These are phyloP conservation scores for Alexandromys fortis DNA, from an alignment of 2,113 vertebrate species.

Conservation along the genomic window DNA sequence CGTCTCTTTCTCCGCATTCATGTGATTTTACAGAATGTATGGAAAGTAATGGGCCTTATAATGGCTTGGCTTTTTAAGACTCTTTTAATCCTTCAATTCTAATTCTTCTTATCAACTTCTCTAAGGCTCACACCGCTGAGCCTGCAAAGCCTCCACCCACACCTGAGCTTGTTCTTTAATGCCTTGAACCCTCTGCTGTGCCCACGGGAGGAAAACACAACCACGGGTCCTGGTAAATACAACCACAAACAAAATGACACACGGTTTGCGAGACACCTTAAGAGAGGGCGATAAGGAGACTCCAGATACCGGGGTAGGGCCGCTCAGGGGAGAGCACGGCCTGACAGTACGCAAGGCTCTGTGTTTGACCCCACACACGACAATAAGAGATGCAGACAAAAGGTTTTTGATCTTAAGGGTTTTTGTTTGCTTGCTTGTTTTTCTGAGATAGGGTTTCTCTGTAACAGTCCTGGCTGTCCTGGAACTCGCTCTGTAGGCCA, in stretches of 20 bases:
- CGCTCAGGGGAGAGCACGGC: background rate
- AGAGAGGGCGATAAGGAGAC: background rate
- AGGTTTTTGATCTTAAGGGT: no score
- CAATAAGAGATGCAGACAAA: background rate
- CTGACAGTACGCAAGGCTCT: background rate
- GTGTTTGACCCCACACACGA: background rate
- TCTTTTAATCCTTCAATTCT: constrained; percentile 83
- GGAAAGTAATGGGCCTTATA: constrained; percentile 85
- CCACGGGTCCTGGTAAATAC: background rate
- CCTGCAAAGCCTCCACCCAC: constrained; percentile 62
- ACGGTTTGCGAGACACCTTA: background rate
- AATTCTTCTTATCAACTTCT: constrained; percentile 84
- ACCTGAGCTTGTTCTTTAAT: constrained; percentile 35
- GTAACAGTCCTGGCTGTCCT: no score
- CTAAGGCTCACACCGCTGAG: constrained; percentile 76
- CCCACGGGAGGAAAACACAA: background rate
- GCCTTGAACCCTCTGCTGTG: background rate
- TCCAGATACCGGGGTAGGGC: background rate
- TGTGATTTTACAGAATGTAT: constrained; percentile 86
- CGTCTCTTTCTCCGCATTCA: constrained; percentile 83
- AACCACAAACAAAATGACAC: background rate
- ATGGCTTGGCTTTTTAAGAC: constrained; percentile 83
- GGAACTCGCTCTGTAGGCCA: no score
- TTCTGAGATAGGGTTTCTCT: no score
- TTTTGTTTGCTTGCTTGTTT: no score